Conservation (phyloP, 2,888 invertebrate genomes). For the Leptinotarsa rubiginosa region DNA sequence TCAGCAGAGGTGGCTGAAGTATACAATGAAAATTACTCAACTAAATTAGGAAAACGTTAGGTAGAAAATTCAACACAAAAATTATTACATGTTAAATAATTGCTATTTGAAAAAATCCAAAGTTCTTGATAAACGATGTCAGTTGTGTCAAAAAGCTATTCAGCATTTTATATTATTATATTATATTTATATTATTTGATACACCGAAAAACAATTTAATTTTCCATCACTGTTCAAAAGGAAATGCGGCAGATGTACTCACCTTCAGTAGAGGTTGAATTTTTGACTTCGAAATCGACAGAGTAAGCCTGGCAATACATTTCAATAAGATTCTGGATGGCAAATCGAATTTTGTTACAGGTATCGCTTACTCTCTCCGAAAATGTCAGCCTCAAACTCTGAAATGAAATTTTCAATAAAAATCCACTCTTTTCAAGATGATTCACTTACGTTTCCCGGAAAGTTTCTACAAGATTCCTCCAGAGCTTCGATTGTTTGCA, state of each 20-base stretch:
- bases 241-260: conserved; percentile 49
- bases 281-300: conserved; percentile 81
- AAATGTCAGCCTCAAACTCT: conserved; percentile 56
- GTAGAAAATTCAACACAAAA: too few relatives aligned
- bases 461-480: conserved; percentile 55
- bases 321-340: conserved; percentile 85
- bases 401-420: conserved; percentile 48
- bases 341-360: conserved; percentile 80
- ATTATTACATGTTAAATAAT: too few relatives aligned
- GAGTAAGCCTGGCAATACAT: conserved; percentile 88
- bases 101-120: too few relatives aligned
- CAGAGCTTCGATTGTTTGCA: conserved; percentile 73
- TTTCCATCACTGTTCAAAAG: too few relatives aligned
- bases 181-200: too few relatives aligned
- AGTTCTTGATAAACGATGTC: too few relatives aligned
- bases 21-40: too few relatives aligned
- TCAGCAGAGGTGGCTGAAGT: too few relatives aligned
- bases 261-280: conserved; percentile 57
- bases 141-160: too few relatives aligned
- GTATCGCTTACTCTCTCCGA: conserved; percentile 73
- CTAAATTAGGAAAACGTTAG: too few relatives aligned
- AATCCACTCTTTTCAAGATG: conserved; percentile 26
- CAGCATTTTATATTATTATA: too few relatives aligned
- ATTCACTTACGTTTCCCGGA: conserved; percentile 51
- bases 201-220: too few relatives aligned